Conservation (phyloP, 2,888 invertebrate species). For the Epistrophe grossulariae region DNA sequence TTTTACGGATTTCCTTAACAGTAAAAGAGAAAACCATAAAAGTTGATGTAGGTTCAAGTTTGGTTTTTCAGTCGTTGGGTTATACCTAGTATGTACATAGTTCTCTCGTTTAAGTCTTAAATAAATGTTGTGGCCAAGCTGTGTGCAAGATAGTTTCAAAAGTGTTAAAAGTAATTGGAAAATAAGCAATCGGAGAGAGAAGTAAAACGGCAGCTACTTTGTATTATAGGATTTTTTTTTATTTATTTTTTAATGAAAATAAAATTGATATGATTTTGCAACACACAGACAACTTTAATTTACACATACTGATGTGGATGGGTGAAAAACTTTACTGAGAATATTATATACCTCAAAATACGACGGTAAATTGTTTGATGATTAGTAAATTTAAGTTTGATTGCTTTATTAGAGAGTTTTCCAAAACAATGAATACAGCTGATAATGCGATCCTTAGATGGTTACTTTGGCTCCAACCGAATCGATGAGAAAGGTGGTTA, state of each 20-base stretch:
- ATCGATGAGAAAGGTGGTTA: no score
- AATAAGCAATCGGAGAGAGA: conserved; percentile 6
- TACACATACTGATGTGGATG: background rate
- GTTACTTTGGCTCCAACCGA: no score
- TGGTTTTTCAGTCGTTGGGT: background rate
- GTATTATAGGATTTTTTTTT: background rate
- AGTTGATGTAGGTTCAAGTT: conserved; percentile 16
- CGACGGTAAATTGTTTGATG: no score
- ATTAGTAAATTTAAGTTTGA: no score
- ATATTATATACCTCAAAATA: no score
- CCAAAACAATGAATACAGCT: no score
- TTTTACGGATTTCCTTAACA: conserved; percentile 12
- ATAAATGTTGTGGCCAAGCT: conserved; percentile 39
- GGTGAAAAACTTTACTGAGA: no score
- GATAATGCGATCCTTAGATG: no score
- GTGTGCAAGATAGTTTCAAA: conserved; percentile 29
- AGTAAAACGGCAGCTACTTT: background rate
- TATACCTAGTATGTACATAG: background rate
- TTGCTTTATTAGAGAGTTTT: no score
- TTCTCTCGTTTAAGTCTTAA: conserved; percentile 22
- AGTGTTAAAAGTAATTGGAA: conserved; percentile 39
- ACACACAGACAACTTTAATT: background rate
- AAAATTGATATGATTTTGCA: background rate
- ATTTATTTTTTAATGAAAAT: background rate
- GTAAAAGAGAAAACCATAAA: background rate